Base-by-base conservation (phyloP, 1,140 invertebrate species). In the Chironomus striatipennis region DNA sequence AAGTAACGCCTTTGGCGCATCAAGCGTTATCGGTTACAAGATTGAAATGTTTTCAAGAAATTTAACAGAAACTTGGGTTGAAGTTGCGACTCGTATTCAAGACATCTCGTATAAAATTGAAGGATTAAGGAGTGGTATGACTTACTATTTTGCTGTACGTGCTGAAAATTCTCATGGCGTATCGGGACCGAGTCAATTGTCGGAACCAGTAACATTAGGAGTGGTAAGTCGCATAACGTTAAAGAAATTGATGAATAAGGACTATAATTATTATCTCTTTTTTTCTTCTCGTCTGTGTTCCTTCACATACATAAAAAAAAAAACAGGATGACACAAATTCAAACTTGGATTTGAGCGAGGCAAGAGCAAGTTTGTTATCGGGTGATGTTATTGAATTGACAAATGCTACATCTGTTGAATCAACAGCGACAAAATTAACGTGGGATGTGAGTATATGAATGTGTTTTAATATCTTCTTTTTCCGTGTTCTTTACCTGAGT, bases 81-180 rank as follows among this genome's bases (percentile, higher is more conserved):
- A 88, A 6, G 85, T 90, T 43, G 87, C 86, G 6, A 83, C 85
- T 75, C 83, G 87, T 76, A 80, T 90, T 1, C 83, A 83, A 73
- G 87, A 88, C 65, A 87, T 87, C 42, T 86, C 86, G 73, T 89
- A 86, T 77, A 88, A 87, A 8, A 87, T 87, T 47, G 86, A 87
- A 76, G 87, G 90, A 77, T 84, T 95, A 20, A 86, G 87, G 57
- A 87, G 88, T 43, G 91, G 90, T 18, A 88, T 90, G 0, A 88
- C 89, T 0, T 97, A 97, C 79, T 88, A 93, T 78, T 97, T 97
- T 81, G 84, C 96, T 42, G 88, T 97, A 0, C 84, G 90, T 72
- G 92, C 94, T 0, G 91, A 94, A 83, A 97, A 97, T 81, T 89
- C 90, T 0, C 90, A 94, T 80, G 94, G 95, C 5, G 79, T 91